A percentile compares a stretch with the other conserved stretches of the same genome.
These are phyloP conservation scores for Nanorana parkeri DNA, from an alignment of 2,113 vertebrate species.

Conservation along the genomic window DNA sequence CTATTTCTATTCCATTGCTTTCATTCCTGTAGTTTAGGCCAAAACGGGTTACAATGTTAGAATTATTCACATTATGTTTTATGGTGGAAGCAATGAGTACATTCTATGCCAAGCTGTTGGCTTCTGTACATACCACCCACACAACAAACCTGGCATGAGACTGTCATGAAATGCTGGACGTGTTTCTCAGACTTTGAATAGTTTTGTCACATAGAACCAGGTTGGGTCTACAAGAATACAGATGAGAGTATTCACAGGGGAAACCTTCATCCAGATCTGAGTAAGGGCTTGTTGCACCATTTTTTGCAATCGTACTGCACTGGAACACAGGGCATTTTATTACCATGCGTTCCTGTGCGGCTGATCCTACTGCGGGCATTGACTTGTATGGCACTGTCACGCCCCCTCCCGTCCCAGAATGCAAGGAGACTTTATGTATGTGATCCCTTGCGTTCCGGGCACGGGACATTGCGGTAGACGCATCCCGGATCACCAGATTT, in stretches of 20 bases:
- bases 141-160: background rate
- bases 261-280: too few relatives aligned
- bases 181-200: background rate
- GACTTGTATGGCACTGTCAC: too few relatives aligned
- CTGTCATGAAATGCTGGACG: background rate
- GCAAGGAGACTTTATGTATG: too few relatives aligned
- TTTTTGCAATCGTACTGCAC: too few relatives aligned
- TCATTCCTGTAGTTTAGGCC: background rate
- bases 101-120: background rate
- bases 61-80: slow-evolving; percentile 20
- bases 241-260: background rate
- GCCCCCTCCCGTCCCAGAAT: too few relatives aligned
- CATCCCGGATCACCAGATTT: too few relatives aligned
- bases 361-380: too few relatives aligned
- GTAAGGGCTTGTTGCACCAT: too few relatives aligned
- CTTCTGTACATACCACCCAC: background rate
- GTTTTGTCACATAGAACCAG: background rate
- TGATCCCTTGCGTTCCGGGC: too few relatives aligned
- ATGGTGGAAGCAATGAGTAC: background rate
- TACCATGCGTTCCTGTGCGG: too few relatives aligned
- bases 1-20: background rate
- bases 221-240: background rate
- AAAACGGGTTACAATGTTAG: slow-evolving; percentile 11
- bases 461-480: too few relatives aligned
- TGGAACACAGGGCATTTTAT: too few relatives aligned